Percentiles rank a stretch among this genome's conserved stretches.
Conservation (phyloP, 2,888 invertebrate species). For the Amblyjoppa proteus region DNA sequence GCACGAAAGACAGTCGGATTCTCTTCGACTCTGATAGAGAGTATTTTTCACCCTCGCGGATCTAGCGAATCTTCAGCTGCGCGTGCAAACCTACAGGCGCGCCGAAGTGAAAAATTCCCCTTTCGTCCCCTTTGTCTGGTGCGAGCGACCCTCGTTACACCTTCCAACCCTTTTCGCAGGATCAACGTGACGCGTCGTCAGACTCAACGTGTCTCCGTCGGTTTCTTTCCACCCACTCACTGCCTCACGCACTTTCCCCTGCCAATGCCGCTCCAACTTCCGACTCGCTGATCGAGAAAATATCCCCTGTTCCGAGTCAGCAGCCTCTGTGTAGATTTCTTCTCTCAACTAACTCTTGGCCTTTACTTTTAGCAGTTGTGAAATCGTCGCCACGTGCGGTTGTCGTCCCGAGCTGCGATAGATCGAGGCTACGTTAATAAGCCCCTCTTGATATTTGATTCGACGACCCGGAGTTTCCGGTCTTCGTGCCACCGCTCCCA, state of each 20-base stretch:
- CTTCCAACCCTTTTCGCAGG: constrained; percentile 47
- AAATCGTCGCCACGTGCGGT: not conserved
- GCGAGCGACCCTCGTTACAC: constrained; percentile 50
- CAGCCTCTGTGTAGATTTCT: not conserved
- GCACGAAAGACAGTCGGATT: not conserved
- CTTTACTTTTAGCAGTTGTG: not conserved
- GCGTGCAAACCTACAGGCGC: constrained; percentile 16
- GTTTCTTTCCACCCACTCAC: not conserved
- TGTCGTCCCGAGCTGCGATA: not conserved
- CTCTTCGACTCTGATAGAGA: constrained; percentile 5
- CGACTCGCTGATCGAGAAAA: constrained; percentile 10
- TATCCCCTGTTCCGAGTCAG: not conserved
- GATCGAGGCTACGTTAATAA: not conserved
- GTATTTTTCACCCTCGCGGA: constrained; percentile 38
- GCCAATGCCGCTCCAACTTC: not conserved
- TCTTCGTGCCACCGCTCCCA: constrained; percentile 11
- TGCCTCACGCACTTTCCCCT: not conserved
- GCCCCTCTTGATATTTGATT: constrained; percentile 45
- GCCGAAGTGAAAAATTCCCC: constrained; percentile 37
- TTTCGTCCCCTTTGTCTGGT: constrained; percentile 38
- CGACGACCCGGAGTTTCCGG: constrained; percentile 48
- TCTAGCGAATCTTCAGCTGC: not conserved
- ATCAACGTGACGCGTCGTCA: constrained; percentile 25
- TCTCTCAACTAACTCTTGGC: not conserved
- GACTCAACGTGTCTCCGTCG: constrained; percentile 1